These are phyloP conservation scores for Hydractinia symbiolongicarpus DNA, from an alignment of 30 jellyfish, hydroid and myxozoan genomes.

Conservation along the genomic window DNA sequence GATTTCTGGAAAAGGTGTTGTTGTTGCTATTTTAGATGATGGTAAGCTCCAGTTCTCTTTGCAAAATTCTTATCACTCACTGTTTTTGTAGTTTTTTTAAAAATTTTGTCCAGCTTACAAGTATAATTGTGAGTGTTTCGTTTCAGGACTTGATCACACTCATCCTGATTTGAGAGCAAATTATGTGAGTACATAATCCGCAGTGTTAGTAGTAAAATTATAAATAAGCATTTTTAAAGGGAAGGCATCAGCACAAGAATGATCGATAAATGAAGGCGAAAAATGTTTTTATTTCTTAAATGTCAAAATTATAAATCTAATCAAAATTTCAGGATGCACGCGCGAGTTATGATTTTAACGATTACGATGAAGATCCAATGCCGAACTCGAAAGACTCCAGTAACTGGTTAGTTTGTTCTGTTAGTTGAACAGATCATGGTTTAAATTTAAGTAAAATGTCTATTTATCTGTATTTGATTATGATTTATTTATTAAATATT, in stretches of 20 bases:
- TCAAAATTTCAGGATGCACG: slow-evolving; percentile 53
- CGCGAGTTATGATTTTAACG: slow-evolving; percentile 96
- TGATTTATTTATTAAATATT: background rate
- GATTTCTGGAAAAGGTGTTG: slow-evolving; percentile 91
- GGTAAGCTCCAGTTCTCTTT: slow-evolving; percentile 38
- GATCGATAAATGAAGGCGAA: background rate
- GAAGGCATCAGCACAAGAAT: background rate
- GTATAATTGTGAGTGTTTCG: background rate
- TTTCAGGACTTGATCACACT: slow-evolving; percentile 78
- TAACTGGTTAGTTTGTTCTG: slow-evolving; percentile 52
- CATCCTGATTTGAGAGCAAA: slow-evolving; percentile 90
- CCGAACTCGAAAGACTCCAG: slow-evolving; percentile 86
- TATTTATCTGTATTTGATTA: background rate
- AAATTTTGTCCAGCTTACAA: background rate
- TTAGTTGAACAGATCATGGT: background rate
- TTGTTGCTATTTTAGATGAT: slow-evolving; percentile 95
- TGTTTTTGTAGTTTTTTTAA: background rate
- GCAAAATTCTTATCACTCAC: background rate
- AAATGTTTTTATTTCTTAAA: background rate
- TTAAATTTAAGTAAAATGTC: background rate
- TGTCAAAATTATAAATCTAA: no score
- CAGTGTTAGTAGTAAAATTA: no score
- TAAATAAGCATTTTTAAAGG: background rate
- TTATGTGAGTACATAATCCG: slow-evolving; percentile 77
- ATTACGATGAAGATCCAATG: slow-evolving; percentile 98